Conservation (phyloP, 2,888 invertebrate genomes). For the Heterodera filipjevi region DNA sequence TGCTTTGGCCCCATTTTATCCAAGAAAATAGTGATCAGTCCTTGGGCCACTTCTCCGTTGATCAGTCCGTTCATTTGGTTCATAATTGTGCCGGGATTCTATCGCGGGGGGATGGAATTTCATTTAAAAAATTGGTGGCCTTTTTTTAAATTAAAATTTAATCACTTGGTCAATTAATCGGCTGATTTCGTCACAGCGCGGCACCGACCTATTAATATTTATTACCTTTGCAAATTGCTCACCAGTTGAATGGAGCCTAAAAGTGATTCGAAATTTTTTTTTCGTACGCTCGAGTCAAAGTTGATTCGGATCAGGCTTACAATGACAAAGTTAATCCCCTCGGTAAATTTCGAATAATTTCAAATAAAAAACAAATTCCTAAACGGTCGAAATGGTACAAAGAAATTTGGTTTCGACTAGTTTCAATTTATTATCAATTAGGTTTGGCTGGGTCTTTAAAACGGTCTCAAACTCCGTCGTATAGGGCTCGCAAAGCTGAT, state of each 20-base stretch:
- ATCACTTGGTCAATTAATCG: conserved; percentile 60
- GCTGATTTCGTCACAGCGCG: conserved; percentile 62
- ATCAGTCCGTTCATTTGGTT: conserved; percentile 58
- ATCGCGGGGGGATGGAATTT: background rate
- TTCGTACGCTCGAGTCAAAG: background rate
- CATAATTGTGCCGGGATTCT: conserved; percentile 59
- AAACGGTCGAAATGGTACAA: too few species aligned
- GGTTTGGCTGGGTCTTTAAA: too few species aligned
- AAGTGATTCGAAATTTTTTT: background rate
- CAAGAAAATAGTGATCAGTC: conserved; percentile 63
- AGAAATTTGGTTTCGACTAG: too few species aligned
- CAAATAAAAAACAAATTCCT: too few species aligned
- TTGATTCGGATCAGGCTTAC: too few species aligned
- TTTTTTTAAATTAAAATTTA: background rate
- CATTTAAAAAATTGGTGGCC: too few species aligned
- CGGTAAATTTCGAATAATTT: too few species aligned
- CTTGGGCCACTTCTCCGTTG: conserved; percentile 63
- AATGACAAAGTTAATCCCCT: too few species aligned
- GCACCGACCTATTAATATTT: conserved; percentile 52
- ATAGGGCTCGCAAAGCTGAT: too few species aligned
- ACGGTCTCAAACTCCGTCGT: too few species aligned
- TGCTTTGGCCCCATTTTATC: conserved; percentile 15
- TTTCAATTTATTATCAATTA: too few species aligned
- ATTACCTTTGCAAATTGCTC: conserved; percentile 42
- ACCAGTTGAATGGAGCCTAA: conserved; percentile 48